These are phyloP conservation scores for Adineta ricciae DNA, from an alignment of 2,888 invertebrate genomes.

Conservation along the genomic window DNA sequence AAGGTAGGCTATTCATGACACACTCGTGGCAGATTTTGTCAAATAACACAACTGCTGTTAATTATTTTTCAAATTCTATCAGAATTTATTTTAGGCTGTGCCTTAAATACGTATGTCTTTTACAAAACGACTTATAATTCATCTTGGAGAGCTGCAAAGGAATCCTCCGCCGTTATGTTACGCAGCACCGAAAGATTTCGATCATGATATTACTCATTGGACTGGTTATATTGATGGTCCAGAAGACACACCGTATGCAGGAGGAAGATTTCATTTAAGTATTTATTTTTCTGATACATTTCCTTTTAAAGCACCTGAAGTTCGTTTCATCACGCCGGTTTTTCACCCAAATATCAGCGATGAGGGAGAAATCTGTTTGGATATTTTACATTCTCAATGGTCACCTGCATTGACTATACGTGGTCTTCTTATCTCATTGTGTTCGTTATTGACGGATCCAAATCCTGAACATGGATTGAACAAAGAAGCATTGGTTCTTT, in stretches of 20 bases:
- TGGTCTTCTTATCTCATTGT: slow-evolving; percentile 99
- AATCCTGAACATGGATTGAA: slow-evolving; percentile 99
- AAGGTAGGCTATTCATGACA: too few relatives aligned
- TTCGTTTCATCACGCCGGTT: slow-evolving; percentile 99
- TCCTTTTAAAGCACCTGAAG: slow-evolving; percentile 97
- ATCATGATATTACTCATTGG: not conserved
- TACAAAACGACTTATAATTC: not conserved
- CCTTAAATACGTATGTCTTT: too few relatives aligned
- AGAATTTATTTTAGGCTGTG: too few relatives aligned
- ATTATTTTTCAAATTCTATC: too few relatives aligned
- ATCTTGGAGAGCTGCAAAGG: not conserved
- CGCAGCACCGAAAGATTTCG: not conserved
- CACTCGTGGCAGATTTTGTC: too few relatives aligned
- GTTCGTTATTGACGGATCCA: slow-evolving; percentile 98
- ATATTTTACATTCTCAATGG: slow-evolving; percentile 99
- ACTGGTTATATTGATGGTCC: not conserved
- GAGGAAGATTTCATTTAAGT: not conserved
- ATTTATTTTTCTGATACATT: slow-evolving; percentile 68
- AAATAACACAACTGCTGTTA: too few relatives aligned
- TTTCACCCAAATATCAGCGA: slow-evolving; percentile 99
- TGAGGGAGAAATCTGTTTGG: slow-evolving; percentile 99
- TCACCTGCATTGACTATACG: slow-evolving; percentile 99
- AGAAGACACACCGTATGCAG: not conserved
- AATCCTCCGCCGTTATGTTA: not conserved
- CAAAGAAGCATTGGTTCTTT: slow-evolving; percentile 99